Evolutionary conservation across 2,797 vertebrate species (phyloP), one percentile per base, ranked within the genome.

Genomic region (Fundulus diaphanus): DNA sequence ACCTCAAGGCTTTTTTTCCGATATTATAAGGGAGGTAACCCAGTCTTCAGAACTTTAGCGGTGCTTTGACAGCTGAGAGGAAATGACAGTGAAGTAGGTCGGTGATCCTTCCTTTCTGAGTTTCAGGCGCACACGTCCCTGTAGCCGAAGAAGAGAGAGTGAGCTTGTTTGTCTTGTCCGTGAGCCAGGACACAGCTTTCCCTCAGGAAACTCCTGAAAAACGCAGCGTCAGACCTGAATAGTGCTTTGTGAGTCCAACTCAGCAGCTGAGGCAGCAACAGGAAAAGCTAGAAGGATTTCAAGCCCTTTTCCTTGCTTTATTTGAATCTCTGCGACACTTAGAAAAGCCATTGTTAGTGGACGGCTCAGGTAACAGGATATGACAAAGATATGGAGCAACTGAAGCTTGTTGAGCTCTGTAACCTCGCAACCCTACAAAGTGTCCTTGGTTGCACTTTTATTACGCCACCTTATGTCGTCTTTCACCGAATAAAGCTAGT

Each of bases 191-290:
- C 27, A 11, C 52, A 87, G 84, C 80, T 78, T 81, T 87, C 84
- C 77, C 86, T 86, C 84, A 87, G 89, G 90, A 92, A 92, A 92
- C 89, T 87, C 88, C 86, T 82, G 80, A 78, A 91, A 93, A 88
- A 85, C 6, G 75, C 90, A 81, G 48, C 77, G 82, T 90, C 90
- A 92, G 88, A 90, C 69, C 77, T 87, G 74, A 84, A 85, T 68
- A 46, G 73, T 29, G 73, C 73, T 90, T 74, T 85, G 72, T 82
- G 83, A 84, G 76, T 76, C 72, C 42, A 49, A 67, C 75, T 6
- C 77, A 52, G 29, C 42, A 79, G 79, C 82, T 84, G 82, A 90
- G 68, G 80, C 79, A 89, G 85, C 81, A 87, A 61, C 70, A 82
- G 82, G 82, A 82, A 85, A 82, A 81, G 79, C 73, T 73, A 67